These are phyloP conservation scores for Anas platyrhynchos DNA, from an alignment of 2,113 vertebrate genomes.

Conservation along the genomic window DNA sequence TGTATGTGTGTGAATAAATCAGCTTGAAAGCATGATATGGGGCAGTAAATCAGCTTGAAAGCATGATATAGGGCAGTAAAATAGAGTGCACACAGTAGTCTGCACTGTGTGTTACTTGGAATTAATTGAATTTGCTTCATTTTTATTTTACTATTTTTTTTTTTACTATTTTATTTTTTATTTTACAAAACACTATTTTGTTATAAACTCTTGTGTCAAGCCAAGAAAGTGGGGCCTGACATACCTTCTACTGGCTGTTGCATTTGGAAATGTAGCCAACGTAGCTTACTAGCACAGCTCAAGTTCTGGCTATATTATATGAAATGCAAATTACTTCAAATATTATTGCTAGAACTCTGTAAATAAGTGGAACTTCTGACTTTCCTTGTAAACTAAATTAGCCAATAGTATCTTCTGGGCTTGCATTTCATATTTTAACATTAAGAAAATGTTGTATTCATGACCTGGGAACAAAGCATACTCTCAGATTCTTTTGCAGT, in stretches of 20 bases:
- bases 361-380: neutral
- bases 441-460: neutral
- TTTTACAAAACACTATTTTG: neutral
- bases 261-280: accelerated
- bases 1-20: neutral
- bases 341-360: neutral
- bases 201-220: neutral
- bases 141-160: neutral
- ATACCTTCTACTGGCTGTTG: neutral
- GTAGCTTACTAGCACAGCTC: neutral
- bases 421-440: neutral
- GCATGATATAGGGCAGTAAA: neutral
- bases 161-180: too few species aligned
- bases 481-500: neutral
- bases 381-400: neutral
- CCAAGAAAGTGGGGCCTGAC: neutral
- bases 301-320: neutral
- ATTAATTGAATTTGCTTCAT: neutral
- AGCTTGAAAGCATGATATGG: neutral
- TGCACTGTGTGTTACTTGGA: neutral
- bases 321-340: neutral
- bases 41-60: neutral
- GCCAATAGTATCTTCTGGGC: neutral
- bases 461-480: neutral
- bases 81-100: neutral